These are phyloP conservation scores for Hermaeophaga mercurialis DNA, from an alignment of 2,888 invertebrate species.

Conservation along the genomic window DNA sequence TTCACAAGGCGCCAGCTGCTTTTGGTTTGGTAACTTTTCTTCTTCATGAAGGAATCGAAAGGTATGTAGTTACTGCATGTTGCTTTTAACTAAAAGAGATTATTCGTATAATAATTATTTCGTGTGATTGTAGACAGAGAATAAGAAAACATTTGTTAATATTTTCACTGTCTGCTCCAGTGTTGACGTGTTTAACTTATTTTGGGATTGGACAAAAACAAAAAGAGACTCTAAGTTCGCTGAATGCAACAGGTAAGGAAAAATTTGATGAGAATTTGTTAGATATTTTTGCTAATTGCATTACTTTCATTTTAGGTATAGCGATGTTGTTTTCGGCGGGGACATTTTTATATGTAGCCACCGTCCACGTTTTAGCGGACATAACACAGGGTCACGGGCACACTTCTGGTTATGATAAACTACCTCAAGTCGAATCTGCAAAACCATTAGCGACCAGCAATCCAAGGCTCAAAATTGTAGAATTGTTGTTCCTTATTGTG, in stretches of 20 bases:
- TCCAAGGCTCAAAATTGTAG: conserved; percentile 68
- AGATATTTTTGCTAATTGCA: too few relatives aligned
- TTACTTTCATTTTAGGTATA: conserved; percentile 63
- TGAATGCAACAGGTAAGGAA: conserved; percentile 83
- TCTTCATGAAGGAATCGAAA: conserved; percentile 91
- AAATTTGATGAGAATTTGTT: neutral
- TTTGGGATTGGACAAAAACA: conserved; percentile 92
- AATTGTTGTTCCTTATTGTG: conserved; percentile 80
- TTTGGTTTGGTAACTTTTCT: conserved; percentile 98
- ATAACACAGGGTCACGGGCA: conserved; percentile 65
- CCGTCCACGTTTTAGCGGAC: conserved; percentile 97
- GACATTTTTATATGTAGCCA: conserved; percentile 97
- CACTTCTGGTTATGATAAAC: conserved; percentile 16
- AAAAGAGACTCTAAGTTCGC: conserved; percentile 85
- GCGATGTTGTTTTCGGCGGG: conserved; percentile 99
- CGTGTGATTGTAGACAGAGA: conserved; percentile 62
- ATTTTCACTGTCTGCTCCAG: conserved; percentile 92
- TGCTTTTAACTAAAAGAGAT: too few relatives aligned
- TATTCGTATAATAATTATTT: too few relatives aligned
- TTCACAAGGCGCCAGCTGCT: conserved; percentile 99
- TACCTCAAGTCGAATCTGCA: conserved; percentile 20
- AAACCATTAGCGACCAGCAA: conserved; percentile 13
- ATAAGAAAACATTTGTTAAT: conserved; percentile 89
- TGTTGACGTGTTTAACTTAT: conserved; percentile 88
- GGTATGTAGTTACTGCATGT: too few relatives aligned